Evolutionary conservation across 2,797 vertebrate genomes (phyloP).

Genomic region (Acropternis orthonyx): DNA sequence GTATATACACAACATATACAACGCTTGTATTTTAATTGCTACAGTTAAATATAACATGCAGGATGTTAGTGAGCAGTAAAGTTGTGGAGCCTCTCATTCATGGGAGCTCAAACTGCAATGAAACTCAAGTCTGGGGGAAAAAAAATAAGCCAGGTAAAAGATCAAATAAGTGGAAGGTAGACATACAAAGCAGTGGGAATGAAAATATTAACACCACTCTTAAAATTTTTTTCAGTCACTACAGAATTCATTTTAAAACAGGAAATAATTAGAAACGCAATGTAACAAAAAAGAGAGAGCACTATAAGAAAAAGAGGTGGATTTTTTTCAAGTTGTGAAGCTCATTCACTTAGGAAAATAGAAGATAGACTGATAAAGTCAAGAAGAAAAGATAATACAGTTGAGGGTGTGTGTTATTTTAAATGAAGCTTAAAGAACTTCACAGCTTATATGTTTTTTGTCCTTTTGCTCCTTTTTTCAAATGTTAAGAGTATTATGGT

Average conservation of each 20-base stretch:
- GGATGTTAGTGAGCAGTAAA: not conserved
- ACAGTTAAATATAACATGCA: not conserved
- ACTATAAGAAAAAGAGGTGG: not conserved
- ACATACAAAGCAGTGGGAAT: not conserved
- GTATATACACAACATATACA: not conserved
- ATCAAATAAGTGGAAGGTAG: not conserved
- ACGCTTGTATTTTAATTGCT: not conserved
- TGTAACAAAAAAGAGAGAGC: not conserved
- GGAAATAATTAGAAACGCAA: not conserved
- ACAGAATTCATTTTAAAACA: not conserved
- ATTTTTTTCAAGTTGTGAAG: not conserved
- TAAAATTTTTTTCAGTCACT: not conserved
- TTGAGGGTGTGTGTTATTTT: not conserved
- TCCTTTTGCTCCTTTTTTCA: not conserved
- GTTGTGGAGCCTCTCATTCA: not conserved
- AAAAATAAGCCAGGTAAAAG: not conserved
- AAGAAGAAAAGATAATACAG: not conserved
- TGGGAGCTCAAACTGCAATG: rapidly evolving
- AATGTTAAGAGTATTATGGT: not conserved
- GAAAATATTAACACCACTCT: not conserved
- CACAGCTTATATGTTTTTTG: not conserved
- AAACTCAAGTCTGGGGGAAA: not conserved
- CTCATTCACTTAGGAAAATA: not conserved
- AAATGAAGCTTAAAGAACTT: not conserved
- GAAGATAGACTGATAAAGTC: not conserved